Evolutionary conservation across 2,888 invertebrate genomes (phyloP).

Genomic region (Empis livida): DNA sequence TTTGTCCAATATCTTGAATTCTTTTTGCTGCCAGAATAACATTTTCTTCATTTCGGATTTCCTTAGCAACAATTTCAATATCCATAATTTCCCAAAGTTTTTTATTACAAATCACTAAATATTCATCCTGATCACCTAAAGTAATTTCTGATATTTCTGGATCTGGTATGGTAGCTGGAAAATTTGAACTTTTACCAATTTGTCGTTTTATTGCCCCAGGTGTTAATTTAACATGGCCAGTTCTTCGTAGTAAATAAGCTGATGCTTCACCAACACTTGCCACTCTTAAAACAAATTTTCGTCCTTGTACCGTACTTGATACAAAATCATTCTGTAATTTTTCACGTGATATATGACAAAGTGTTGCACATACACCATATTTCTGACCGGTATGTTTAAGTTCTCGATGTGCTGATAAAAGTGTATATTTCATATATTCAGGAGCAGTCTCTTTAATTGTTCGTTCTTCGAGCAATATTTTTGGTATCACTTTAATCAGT

Average conservation of each 20-base stretch:
- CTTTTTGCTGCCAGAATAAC: slow-evolving; percentile 82
- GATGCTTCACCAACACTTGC: slow-evolving; percentile 65
- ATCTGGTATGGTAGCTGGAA: slow-evolving; percentile 56
- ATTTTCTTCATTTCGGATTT: slow-evolving; percentile 68
- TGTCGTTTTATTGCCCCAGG: slow-evolving; percentile 47
- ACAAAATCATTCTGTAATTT: slow-evolving; percentile 44
- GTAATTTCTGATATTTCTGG: slow-evolving; percentile 63
- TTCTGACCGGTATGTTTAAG: slow-evolving; percentile 60
- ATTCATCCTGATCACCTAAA: slow-evolving; percentile 71
- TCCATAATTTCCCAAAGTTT: slow-evolving; percentile 75
- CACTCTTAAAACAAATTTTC: slow-evolving; percentile 55
- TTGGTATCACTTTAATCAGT: slow-evolving; percentile 61
- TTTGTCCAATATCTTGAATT: slow-evolving; percentile 75
- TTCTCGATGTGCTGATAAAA: slow-evolving; percentile 66
- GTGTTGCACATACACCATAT: slow-evolving; percentile 57
- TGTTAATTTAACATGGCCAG: slow-evolving; percentile 52
- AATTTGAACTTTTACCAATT: slow-evolving; percentile 51
- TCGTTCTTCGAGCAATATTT: slow-evolving; percentile 66
- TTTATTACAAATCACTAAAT: slow-evolving; percentile 67
- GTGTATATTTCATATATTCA: slow-evolving; percentile 75
- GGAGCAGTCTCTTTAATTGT: slow-evolving; percentile 66
- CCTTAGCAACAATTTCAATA: slow-evolving; percentile 69
- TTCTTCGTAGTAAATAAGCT: slow-evolving; percentile 58
- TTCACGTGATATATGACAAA: slow-evolving; percentile 57
- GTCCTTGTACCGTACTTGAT: slow-evolving; percentile 35